Percentiles rank a stretch among this genome's conserved stretches.
Conservation (phyloP, 53 echinoderm and acorn worm species). For the Holothuria scabra region DNA sequence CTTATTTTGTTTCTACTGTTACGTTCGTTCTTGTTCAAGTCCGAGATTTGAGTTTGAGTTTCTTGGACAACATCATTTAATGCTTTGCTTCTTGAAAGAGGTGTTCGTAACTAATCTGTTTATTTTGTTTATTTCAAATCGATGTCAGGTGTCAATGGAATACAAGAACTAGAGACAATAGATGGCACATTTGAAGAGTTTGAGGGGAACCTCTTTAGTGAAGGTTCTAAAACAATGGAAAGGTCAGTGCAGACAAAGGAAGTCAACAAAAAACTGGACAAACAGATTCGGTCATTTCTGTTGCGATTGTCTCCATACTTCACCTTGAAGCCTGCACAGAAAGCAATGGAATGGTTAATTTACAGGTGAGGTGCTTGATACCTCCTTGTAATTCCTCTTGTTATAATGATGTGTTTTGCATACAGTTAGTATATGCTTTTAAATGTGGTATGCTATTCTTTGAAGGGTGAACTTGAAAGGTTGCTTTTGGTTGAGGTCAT, state of each 20-base stretch:
- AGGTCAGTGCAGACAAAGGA: slow-evolving; percentile 79
- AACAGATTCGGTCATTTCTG: slow-evolving; percentile 76
- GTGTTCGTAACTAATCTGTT: too few relatives aligned
- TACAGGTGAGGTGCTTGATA: slow-evolving; percentile 56
- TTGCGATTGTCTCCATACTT: slow-evolving; percentile 79
- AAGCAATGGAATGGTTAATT: slow-evolving; percentile 90
- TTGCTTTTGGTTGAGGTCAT: too few relatives aligned
- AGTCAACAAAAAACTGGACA: slow-evolving; percentile 73
- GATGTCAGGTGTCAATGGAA: slow-evolving; percentile 78
- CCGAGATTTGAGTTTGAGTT: too few relatives aligned
- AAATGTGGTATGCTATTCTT: too few relatives aligned
- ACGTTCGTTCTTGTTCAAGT: too few relatives aligned
- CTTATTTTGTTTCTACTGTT: too few relatives aligned
- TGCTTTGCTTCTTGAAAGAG: too few relatives aligned
- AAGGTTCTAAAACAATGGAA: slow-evolving; percentile 87
- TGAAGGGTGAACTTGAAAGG: too few relatives aligned
- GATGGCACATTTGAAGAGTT: slow-evolving; percentile 80
- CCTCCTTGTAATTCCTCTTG: background rate
- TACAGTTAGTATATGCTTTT: too few relatives aligned
- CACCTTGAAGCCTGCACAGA: slow-evolving; percentile 88
- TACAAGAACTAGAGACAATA: slow-evolving; percentile 78
- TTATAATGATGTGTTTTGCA: too few relatives aligned
- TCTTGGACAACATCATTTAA: too few relatives aligned
- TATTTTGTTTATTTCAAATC: background rate
- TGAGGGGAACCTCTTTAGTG: slow-evolving; percentile 82